Evolutionary conservation across 2,113 vertebrate species (phyloP).

Genomic region (Esox niger): DNA sequence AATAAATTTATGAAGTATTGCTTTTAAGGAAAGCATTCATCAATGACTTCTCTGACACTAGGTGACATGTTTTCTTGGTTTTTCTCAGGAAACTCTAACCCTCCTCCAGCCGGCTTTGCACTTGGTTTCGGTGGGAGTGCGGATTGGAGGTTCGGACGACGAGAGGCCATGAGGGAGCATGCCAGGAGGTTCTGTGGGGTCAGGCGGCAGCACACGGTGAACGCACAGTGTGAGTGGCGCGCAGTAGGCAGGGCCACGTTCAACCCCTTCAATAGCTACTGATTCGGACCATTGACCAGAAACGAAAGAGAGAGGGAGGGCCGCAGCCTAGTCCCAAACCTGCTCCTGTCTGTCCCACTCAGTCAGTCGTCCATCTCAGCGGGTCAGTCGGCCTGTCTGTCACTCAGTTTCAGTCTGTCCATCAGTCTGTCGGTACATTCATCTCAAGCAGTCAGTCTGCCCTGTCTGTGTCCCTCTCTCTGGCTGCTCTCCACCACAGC

Average conservation of each 20-base stretch:
- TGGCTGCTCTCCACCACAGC: not conserved
- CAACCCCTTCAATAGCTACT: conserved; percentile 28
- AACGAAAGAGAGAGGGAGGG: not conserved
- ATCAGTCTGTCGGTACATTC: too few species aligned
- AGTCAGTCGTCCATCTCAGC: too few species aligned
- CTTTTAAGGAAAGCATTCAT: too few species aligned
- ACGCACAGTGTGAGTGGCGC: conserved; percentile 31
- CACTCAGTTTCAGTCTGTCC: too few species aligned
- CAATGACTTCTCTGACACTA: not conserved
- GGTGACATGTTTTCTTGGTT: not conserved
- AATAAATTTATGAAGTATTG: too few species aligned
- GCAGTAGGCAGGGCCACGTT: conserved; percentile 34
- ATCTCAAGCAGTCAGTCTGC: too few species aligned
- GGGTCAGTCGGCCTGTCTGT: too few species aligned
- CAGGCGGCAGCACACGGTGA: conserved; percentile 41
- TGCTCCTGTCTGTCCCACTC: too few species aligned
- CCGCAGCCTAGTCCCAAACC: conserved; percentile 22
- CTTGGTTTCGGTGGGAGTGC: conserved; percentile 25
- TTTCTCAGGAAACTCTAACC: not conserved
- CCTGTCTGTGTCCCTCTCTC: too few species aligned
- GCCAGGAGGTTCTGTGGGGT: conserved; percentile 52
- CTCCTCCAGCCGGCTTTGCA: not conserved
- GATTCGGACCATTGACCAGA: conserved; percentile 1
- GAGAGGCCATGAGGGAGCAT: conserved; percentile 62
- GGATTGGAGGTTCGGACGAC: conserved; percentile 25